Conservation (phyloP, 1,140 invertebrate species). For the Drosophila bocki region DNA sequence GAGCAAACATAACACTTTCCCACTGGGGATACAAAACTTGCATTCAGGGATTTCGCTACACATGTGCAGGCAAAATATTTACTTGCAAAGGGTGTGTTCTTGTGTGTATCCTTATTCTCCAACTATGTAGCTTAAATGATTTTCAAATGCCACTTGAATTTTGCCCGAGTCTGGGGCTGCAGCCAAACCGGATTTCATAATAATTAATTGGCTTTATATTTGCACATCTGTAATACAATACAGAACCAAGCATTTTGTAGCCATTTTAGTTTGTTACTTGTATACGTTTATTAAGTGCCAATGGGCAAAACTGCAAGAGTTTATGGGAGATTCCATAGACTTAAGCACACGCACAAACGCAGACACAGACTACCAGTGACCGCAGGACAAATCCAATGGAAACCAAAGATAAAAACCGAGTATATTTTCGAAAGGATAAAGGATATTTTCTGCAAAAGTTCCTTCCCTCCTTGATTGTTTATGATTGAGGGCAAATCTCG, state of each 20-base stretch:
- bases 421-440: slow-evolving; percentile 24
- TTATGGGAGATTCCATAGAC: slow-evolving; percentile 12
- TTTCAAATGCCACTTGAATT: slow-evolving; percentile 63
- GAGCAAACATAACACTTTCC: slow-evolving; percentile 74
- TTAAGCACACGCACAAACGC: slow-evolving; percentile 9
- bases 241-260: slow-evolving; percentile 50
- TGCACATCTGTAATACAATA: slow-evolving; percentile 63
- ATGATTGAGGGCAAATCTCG: slow-evolving; percentile 35
- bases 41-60: slow-evolving; percentile 24
- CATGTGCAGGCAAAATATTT: slow-evolving; percentile 27
- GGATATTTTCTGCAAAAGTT: slow-evolving; percentile 37
- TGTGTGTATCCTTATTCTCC: slow-evolving; percentile 10
- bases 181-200: slow-evolving; percentile 63
- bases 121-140: slow-evolving; percentile 55
- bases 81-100: background rate
- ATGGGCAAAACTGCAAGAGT: slow-evolving; percentile 38
- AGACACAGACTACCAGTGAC: background rate
- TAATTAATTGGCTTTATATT: slow-evolving; percentile 78
- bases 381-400: slow-evolving; percentile 38
- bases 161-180: slow-evolving; percentile 28
- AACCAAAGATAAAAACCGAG: slow-evolving; percentile 25
- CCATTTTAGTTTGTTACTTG: slow-evolving; percentile 57
- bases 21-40: slow-evolving; percentile 49
- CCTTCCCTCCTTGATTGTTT: slow-evolving; percentile 33
- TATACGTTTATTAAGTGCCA: slow-evolving; percentile 72